Conservation (phyloP, 2,888 invertebrate species). For the Drosophila mimica region DNA sequence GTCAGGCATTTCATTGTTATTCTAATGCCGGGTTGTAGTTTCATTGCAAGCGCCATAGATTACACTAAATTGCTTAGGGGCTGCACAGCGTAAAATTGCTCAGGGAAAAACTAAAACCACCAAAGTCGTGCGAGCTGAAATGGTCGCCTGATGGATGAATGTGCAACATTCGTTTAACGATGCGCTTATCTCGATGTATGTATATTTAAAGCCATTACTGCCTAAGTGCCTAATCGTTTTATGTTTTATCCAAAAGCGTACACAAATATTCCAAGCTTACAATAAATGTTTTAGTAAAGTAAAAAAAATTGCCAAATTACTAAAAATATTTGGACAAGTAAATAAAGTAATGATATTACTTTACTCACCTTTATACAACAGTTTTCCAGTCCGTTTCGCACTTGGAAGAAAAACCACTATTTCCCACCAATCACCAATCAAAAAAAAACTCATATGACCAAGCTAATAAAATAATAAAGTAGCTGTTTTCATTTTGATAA, state of each 20-base stretch:
- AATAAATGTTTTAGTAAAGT: neutral
- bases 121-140: slow-evolving; percentile 33
- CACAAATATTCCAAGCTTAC: neutral
- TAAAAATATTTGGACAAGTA: neutral
- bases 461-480: slow-evolving; percentile 28
- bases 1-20: slow-evolving; percentile 78
- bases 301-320: neutral
- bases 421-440: neutral
- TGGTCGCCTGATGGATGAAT: slow-evolving; percentile 48
- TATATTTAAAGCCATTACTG: slow-evolving; percentile 8
- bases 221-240: neutral
- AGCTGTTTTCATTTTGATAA: slow-evolving; percentile 8
- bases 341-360: neutral
- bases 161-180: slow-evolving; percentile 37
- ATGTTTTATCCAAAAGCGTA: neutral
- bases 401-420: too few species aligned
- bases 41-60: slow-evolving; percentile 57
- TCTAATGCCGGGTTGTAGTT: slow-evolving; percentile 68
- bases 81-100: slow-evolving; percentile 20
- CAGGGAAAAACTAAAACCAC: slow-evolving; percentile 2
- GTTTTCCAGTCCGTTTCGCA: neutral
- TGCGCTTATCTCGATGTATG: slow-evolving; percentile 30
- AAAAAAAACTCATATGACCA: neutral
- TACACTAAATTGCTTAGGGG: slow-evolving; percentile 61
- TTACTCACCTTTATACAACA: neutral